A percentile compares a stretch with the other conserved stretches of the same genome.
These are phyloP conservation scores for Sisyra terminalis DNA, from an alignment of 2,888 invertebrate species.

Conservation along the genomic window DNA sequence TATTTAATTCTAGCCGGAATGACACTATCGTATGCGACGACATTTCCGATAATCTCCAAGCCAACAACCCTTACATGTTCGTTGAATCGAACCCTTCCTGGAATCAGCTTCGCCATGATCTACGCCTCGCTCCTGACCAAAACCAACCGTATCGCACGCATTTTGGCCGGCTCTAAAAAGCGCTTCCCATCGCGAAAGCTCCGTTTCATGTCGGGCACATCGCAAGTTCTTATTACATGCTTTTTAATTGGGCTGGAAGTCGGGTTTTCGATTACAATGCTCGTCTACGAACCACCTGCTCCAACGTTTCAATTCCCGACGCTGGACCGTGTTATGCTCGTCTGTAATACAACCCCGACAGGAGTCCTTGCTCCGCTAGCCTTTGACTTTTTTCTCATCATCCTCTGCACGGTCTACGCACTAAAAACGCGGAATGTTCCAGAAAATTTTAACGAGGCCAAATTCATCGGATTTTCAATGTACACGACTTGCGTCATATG, in stretches of 20 bases:
- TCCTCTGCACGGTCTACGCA: slow-evolving; percentile 62
- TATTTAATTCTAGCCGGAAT: slow-evolving; percentile 51
- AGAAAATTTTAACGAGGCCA: slow-evolving; percentile 66
- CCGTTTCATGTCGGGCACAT: slow-evolving; percentile 38
- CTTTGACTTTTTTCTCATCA: slow-evolving; percentile 52
- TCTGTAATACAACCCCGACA: slow-evolving; percentile 41
- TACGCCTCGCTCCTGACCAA: slow-evolving; percentile 60
- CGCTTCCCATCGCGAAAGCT: slow-evolving; percentile 52
- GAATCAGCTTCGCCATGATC: slow-evolving; percentile 50
- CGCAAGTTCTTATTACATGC: slow-evolving; percentile 40
- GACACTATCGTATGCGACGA: slow-evolving; percentile 36
- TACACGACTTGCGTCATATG: slow-evolving; percentile 64
- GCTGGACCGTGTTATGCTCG: slow-evolving; percentile 36
- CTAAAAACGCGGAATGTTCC: slow-evolving; percentile 61
- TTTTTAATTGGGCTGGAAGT: slow-evolving; percentile 49
- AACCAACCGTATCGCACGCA: slow-evolving; percentile 60
- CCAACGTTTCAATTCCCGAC: slow-evolving; percentile 34
- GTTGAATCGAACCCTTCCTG: slow-evolving; percentile 36
- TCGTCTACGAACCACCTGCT: slow-evolving; percentile 40
- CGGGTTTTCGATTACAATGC: slow-evolving; percentile 39
- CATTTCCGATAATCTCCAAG: slow-evolving; percentile 47
- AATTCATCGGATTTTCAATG: slow-evolving; percentile 64
- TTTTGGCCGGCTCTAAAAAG: slow-evolving; percentile 55
- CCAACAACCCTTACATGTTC: slow-evolving; percentile 40
- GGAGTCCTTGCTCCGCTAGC: slow-evolving; percentile 46